Percentiles rank a stretch among this genome's conserved stretches.
phyloP scores from a whole-genome alignment of 2,113 vertebrate species.

The Indicator indicator region DNA sequence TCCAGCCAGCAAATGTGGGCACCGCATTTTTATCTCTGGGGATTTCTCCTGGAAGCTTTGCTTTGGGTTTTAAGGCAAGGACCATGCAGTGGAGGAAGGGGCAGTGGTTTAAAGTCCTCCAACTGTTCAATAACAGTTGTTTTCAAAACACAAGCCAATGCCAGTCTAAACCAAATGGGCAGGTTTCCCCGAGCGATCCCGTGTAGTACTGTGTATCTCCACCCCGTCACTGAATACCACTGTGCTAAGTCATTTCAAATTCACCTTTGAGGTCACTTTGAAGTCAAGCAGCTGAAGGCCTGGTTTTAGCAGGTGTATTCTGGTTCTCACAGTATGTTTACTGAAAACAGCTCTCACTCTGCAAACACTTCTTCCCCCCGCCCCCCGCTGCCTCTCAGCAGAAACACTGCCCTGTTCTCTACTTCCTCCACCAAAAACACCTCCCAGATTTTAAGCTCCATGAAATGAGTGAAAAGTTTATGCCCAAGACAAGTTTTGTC shows the following conservation, averaged over 20 bases:
- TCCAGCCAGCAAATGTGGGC: not conserved
- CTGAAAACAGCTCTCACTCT: not conserved
- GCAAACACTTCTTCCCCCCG: not conserved
- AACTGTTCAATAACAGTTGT: not conserved
- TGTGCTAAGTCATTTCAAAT: not conserved
- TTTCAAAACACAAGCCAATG: slow-evolving; percentile 21
- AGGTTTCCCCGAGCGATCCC: not conserved
- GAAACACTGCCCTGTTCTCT: not conserved
- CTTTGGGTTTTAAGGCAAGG: not conserved
- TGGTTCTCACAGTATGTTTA: slow-evolving; percentile 39
- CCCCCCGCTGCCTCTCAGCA: not conserved
- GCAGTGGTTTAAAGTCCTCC: not conserved
- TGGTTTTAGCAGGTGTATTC: slow-evolving; percentile 49
- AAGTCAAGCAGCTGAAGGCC: slow-evolving; percentile 46
- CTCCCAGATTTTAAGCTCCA: not conserved
- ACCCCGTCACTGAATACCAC: fast-evolving
- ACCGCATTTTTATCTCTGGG: not conserved
- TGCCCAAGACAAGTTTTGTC: not conserved
- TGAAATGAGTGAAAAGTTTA: not conserved
- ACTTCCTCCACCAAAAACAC: not conserved
- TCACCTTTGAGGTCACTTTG: slow-evolving; percentile 53
- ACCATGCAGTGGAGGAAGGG: not conserved
- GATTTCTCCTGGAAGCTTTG: not conserved
- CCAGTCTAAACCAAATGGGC: not conserved
- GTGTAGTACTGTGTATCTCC: not conserved